Conservation (phyloP, 2,888 invertebrate genomes). For the Hartigia nigra region DNA sequence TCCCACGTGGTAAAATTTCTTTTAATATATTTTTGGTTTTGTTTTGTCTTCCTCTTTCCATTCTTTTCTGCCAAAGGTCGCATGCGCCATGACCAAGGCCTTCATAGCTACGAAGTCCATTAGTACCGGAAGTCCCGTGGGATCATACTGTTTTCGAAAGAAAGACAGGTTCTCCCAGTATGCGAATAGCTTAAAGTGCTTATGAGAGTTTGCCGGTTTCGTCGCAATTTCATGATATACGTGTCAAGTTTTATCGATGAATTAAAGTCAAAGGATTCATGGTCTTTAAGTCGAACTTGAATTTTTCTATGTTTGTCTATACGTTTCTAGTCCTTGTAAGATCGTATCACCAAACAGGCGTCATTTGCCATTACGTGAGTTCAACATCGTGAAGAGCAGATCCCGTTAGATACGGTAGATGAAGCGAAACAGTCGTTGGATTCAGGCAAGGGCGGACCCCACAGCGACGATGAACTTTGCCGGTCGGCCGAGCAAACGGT, state of each 20-base stretch:
- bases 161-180: not conserved
- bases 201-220: not conserved
- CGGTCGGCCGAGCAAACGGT: not conserved
- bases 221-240: not conserved
- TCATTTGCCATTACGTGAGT: not conserved
- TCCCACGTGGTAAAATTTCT: not conserved
- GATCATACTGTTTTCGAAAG: not conserved
- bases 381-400: not conserved
- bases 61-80: not conserved
- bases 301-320: not conserved
- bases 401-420: not conserved
- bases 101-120: not conserved
- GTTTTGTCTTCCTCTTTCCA: not conserved
- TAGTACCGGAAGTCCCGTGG: not conserved
- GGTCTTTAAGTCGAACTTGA: not conserved
- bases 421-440: not conserved
- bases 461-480: not conserved
- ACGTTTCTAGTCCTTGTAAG: not conserved
- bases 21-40: not conserved
- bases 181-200: not conserved
- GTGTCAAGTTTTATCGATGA: not conserved
- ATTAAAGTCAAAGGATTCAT: not conserved
- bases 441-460: not conserved
- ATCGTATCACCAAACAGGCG: not conserved
- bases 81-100: not conserved